Evolutionary conservation across 1,140 invertebrate genomes (phyloP).

Genomic region (Drosophila elegans): DNA sequence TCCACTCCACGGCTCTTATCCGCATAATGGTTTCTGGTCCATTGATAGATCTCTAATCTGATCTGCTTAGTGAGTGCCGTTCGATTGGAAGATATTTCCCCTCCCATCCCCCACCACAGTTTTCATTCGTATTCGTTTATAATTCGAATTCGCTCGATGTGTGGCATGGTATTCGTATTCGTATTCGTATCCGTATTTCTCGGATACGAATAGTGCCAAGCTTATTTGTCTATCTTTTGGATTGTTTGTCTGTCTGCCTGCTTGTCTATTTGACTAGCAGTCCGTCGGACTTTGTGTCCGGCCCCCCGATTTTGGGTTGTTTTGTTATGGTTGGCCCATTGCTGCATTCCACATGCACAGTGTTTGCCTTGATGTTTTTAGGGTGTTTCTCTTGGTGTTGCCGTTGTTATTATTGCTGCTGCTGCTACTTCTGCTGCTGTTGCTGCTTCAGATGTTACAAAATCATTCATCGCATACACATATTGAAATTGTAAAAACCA

Average conservation of each 20-base stretch:
- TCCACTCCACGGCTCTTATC: slow-evolving; percentile 41
- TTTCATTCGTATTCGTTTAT: slow-evolving; percentile 35
- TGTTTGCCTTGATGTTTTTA: slow-evolving; percentile 82
- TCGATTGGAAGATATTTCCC: slow-evolving; percentile 47
- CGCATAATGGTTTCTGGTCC: slow-evolving; percentile 49
- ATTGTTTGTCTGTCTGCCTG: slow-evolving; percentile 52
- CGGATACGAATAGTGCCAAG: slow-evolving; percentile 64
- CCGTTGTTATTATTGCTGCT: slow-evolving; percentile 45
- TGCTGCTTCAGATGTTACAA: slow-evolving; percentile 61
- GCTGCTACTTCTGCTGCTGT: slow-evolving; percentile 35
- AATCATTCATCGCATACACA: slow-evolving; percentile 77
- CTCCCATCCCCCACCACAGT: not conserved
- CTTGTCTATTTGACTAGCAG: slow-evolving; percentile 62
- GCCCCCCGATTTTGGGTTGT: slow-evolving; percentile 40
- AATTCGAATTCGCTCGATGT: slow-evolving; percentile 40
- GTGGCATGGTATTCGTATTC: slow-evolving; percentile 14
- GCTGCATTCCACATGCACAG: slow-evolving; percentile 80
- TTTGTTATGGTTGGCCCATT: slow-evolving; percentile 79
- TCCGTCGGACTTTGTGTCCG: slow-evolving; percentile 14
- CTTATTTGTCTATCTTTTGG: slow-evolving; percentile 80
- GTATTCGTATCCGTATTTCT: slow-evolving; percentile 56
- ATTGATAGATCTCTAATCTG: slow-evolving; percentile 54
- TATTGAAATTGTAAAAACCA: slow-evolving; percentile 77
- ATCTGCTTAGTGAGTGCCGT: slow-evolving; percentile 54
- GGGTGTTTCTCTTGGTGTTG: slow-evolving; percentile 71